Base-by-base conservation (phyloP, 2,797 vertebrate genomes). In the Danio tinwini region DNA sequence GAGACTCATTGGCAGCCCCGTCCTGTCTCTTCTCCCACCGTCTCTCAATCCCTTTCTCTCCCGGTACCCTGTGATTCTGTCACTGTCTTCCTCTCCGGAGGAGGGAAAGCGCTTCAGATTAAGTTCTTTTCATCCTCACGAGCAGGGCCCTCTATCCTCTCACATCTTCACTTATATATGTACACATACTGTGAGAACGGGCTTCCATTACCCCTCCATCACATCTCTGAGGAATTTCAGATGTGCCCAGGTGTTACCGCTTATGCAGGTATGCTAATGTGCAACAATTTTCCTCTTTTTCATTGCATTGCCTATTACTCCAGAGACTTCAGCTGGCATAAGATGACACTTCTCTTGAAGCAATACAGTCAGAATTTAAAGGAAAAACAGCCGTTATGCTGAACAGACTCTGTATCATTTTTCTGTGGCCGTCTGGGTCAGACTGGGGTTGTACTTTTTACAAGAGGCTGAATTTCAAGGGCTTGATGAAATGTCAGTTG, bases 61-160 rank as follows among this genome's bases (percentile, higher is more conserved):
- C 39, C 45, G 29, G 50, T 88, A 82, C 84, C 88, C 80, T 81
- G 85, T 77, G 83, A 89, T 88, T 85, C 67, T 86, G 90, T 85
- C 80, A 65, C 61, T 47, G 70, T 76, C 78, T 76, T 79, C 70
- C 64, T 59, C 73, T 78, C 72, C 65, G 16, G n/a, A 61, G 55
- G 75, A 68, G 61, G 67, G 21, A 77, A 58, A 52, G 16, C 39
- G 44, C 19, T 81, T 78, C 77, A 78, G 80, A 74, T 80, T 81
- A 83, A 79, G 74, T 64, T 64, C 50, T 21, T 63, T 61, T 78
- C 69, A 70, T 81, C 39, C 21, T 74, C 69, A 16, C 4, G 4
- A 53, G 44, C 19, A 63, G 71, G 72, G 77, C 21, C 73, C 58
- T 68, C 74, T 58, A 45, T 73, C 68, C 56, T 29, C 42, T 78